Percentiles rank a stretch among this genome's conserved stretches.
These are phyloP conservation scores for Sebastes hopkinsi DNA, from an alignment of 2,797 vertebrate species.

Conservation along the genomic window DNA sequence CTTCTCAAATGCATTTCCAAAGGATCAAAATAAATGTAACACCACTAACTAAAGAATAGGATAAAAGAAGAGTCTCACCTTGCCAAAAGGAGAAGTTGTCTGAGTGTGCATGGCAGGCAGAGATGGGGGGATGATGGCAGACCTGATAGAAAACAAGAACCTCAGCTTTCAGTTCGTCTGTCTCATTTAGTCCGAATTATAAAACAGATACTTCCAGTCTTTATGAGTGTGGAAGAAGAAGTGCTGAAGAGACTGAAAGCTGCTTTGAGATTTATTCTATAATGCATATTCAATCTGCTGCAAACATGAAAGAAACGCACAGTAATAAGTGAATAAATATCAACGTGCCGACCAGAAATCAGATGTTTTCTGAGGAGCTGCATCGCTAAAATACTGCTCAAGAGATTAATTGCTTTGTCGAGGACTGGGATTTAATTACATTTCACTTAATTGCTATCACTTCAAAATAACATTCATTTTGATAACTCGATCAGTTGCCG, in stretches of 20 bases:
- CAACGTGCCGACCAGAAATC: not conserved
- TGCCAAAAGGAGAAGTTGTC: constrained; percentile 95
- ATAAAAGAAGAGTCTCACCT: constrained; percentile 75
- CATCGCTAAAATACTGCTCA: fast-evolving
- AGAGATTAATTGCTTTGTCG: not conserved
- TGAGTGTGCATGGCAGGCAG: constrained; percentile 91
- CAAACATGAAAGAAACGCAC: not conserved
- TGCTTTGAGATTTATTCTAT: not conserved
- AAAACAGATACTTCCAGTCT: not conserved
- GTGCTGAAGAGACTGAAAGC: not conserved
- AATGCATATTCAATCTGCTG: not conserved
- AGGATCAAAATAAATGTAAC: not conserved
- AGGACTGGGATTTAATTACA: not conserved
- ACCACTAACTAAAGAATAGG: fast-evolving
- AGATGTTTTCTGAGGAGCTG: not conserved
- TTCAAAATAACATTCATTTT: not conserved
- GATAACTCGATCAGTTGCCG: not conserved
- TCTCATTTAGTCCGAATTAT: not conserved
- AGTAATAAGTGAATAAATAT: not conserved
- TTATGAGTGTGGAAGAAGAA: not conserved
- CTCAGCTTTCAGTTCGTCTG: not conserved
- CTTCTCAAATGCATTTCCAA: not conserved
- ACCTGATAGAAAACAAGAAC: constrained; percentile 78
- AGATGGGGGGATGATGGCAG: constrained; percentile 93
- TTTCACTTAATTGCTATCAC: not conserved